A percentile compares a stretch with the other conserved stretches of the same genome.
Conservation (phyloP, 2,113 vertebrate species). For the Tupaia tana region DNA sequence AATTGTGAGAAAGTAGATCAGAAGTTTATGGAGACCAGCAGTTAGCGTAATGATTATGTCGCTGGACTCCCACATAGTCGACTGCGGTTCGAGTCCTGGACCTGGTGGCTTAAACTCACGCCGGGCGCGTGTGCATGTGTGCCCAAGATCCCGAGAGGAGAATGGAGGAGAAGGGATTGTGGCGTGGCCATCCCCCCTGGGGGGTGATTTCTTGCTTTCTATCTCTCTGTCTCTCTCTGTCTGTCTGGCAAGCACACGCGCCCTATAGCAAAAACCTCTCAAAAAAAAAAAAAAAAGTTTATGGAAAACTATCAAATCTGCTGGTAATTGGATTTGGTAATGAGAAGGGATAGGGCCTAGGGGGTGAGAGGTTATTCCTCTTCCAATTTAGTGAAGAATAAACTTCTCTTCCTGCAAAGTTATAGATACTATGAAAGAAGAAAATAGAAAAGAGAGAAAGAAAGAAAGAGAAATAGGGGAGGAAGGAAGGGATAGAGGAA, state of each 20-base stretch:
- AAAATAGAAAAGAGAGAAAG: neutral
- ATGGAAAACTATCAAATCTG: neutral
- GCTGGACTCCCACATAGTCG: too few relatives aligned
- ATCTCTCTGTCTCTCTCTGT: too few relatives aligned
- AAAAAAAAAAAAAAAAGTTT: neutral
- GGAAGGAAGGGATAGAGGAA: neutral
- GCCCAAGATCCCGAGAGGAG: too few relatives aligned
- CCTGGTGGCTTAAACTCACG: too few relatives aligned
- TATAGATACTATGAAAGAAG: neutral
- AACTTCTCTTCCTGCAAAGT: neutral
- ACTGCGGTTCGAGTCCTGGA: too few relatives aligned
- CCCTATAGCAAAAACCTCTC: too few relatives aligned
- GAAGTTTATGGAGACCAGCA: neutral
- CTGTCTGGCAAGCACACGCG: too few relatives aligned
- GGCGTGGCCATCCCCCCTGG: too few relatives aligned
- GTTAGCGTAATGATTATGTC: too few relatives aligned
- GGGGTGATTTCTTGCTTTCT: too few relatives aligned
- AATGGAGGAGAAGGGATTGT: too few relatives aligned
- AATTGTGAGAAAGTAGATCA: neutral
- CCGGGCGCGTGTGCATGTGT: too few relatives aligned
- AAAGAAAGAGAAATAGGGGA: rapidly evolving
- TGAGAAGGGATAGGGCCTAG: neutral
- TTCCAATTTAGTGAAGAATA: neutral
- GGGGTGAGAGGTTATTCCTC: neutral
- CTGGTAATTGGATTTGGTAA: neutral